Evolutionary conservation across 2,888 invertebrate genomes (phyloP).

Genomic region (Aquatica leii): DNA sequence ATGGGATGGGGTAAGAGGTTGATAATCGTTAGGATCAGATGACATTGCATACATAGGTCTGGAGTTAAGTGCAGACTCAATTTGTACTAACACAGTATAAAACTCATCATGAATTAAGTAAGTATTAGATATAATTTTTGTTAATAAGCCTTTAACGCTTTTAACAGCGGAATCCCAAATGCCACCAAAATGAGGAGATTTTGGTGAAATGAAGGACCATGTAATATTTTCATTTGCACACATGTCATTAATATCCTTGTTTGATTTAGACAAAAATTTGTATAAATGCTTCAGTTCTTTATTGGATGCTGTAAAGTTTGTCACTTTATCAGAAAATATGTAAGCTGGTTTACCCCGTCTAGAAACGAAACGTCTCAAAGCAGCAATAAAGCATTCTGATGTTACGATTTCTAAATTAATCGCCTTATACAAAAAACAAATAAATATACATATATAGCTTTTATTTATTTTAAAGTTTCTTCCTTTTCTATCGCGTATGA

Average conservation of each 20-base stretch:
- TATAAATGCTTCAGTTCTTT: conserved; percentile 11
- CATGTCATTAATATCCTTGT: not conserved
- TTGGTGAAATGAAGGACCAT: conserved; percentile 17
- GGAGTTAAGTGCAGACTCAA: conserved; percentile 19
- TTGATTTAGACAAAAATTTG: not conserved
- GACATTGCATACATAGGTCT: conserved; percentile 7
- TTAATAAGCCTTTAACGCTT: conserved; percentile 11
- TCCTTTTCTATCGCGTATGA: not conserved
- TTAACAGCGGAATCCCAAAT: conserved; percentile 22
- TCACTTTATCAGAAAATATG: conserved; percentile 43
- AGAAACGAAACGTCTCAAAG: conserved; percentile 39
- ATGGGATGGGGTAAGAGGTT: conserved; percentile 11
- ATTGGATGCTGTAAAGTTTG: conserved; percentile 41
- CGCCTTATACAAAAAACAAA: conserved; percentile 41
- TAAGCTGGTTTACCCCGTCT: conserved; percentile 36
- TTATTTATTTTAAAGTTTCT: not conserved
- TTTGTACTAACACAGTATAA: conserved; percentile 15
- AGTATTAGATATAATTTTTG: not conserved
- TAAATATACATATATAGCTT: conserved; percentile 22
- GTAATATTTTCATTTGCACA: not conserved
- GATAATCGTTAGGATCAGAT: conserved; percentile 5
- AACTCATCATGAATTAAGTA: conserved; percentile 13
- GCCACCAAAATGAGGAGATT: conserved; percentile 19
- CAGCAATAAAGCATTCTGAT: conserved; percentile 36
- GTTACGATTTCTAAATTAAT: conserved; percentile 43